Base-by-base conservation (phyloP, 2,888 invertebrate species). In the Nomada goodeniana region DNA sequence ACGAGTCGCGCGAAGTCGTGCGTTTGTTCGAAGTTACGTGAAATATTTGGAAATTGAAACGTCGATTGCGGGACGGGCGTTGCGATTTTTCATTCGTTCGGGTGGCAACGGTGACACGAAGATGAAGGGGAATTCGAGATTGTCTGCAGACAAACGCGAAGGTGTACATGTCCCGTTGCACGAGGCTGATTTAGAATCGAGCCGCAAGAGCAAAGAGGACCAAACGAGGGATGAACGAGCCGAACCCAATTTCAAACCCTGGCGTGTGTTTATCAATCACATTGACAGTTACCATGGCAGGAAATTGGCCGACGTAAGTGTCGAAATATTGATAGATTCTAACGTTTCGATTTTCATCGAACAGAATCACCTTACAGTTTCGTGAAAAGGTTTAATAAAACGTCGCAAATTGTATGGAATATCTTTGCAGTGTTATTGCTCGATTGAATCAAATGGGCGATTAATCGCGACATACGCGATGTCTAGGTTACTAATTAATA, bases 241-340 rank as follows among this genome's bases (percentile, higher is more conserved):
- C 11, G 84, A 86, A 36, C 5, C 70, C 7, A 53, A 55, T 53
- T 95, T 95, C 86, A 94, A 94, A 1, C 93, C 92, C 15, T 95
- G 95, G 90, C 94, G 96, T 59, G 94, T 95, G 90, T 96, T 96
- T 89, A 92, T 96, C 61, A 96, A 96, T 91, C 95, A 95, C 83
- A 92, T 96, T 61, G 96, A 96, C 91, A 95, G 95, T n/a, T 96
- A 95, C 90, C 95, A 95, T 85, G 95, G 95, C 13, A 94, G 94
- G 88, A 93, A 94, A 87, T 90, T 95, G 68, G 90, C 95, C 50
- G 94, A 94, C 29, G 94, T 94, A 87, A 88, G 85, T 80, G 44
- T 64, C 7, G 15, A 7, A 50, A 55, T 26, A 69, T 23, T 53
- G 23, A 7, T 29, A 36, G n/a, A 20, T 13, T 47, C 47, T 18